Evolutionary conservation across 2,113 vertebrate species (phyloP).

Genomic region (Monopterus albus): DNA sequence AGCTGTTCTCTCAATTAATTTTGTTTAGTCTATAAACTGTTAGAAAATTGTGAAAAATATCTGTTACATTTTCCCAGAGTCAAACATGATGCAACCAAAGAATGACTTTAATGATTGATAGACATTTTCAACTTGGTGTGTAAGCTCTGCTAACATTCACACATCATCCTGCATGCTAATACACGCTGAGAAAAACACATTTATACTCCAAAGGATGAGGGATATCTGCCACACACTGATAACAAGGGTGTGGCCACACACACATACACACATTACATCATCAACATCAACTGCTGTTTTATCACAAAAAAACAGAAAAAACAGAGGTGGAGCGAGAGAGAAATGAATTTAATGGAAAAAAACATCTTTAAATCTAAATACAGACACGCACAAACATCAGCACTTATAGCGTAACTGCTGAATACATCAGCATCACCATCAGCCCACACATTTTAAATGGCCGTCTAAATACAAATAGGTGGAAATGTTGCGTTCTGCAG

Average conservation of each 20-base stretch:
- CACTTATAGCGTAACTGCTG: conserved; percentile 22
- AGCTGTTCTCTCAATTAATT: neutral
- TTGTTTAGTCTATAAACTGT: neutral
- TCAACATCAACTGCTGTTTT: neutral
- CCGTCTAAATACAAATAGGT: conserved; percentile 52
- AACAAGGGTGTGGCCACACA: conserved; percentile 66
- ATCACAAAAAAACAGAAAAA: conserved; percentile 7
- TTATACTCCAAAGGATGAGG: neutral
- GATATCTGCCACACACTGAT: conserved; percentile 68
- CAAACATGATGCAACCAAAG: too few species aligned
- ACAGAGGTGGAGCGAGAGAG: too few species aligned
- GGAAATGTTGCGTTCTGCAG: conserved; percentile 6
- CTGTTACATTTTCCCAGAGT: neutral
- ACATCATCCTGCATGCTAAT: neutral
- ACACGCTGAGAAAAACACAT: neutral
- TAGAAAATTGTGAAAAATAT: too few species aligned
- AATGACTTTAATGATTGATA: too few species aligned
- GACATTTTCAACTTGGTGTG: too few species aligned
- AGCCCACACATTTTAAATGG: conserved; percentile 48
- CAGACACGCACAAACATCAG: conserved; percentile 9
- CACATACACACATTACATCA: conserved; percentile 33
- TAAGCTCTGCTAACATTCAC: neutral
- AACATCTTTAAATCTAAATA: too few species aligned
- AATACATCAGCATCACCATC: conserved; percentile 17
- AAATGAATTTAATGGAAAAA: too few species aligned